Base-by-base conservation (phyloP, 2,797 vertebrate genomes). In the Gymnocypris eckloni region DNA sequence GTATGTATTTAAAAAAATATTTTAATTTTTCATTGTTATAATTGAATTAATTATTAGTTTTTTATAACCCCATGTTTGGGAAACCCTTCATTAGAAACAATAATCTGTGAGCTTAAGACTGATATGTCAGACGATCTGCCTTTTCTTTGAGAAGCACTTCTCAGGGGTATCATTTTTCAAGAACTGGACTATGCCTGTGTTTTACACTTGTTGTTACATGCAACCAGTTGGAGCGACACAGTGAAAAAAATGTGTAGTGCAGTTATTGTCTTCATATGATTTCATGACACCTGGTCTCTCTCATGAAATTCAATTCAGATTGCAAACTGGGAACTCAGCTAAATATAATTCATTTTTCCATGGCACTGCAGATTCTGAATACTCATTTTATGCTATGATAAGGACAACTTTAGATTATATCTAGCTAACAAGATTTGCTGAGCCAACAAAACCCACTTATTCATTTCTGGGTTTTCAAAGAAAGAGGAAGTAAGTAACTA, bases 391-490 rank as follows among this genome's bases (percentile, higher is more conserved):
- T 84, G 20, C 64, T 70, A 54, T 56, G 61, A 67, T 77, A 41
- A 84, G 45, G 33, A 56, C 39, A 78, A 4, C 48, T 77, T 54
- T 69, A 52, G 72, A 77, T 54, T 52, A 20, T 77, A 77, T 67
- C 59, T 84, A 3, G 33, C 33, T 84, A 67, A 67, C 82, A 41
- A 76, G 72, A 52, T 41, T 67, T 77, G 72, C 72, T 77, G 48
- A 67, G 45, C 56, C 56, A 22, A 41, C 33, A 48, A 76, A 83
- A 50, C 18, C 1, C 43, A 28, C 20, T 64, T 12, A 33, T 28
- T 48, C 41, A 48, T 41, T 79, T 73, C 28, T 37, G 28, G 0
- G 66, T 33, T 52, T 70, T 67, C 11, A 43, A 56, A 84, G 11
- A 25, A 70, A 78, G n/a, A 43, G n/a, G n/a, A n/a, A n/a, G 83